Conservation (phyloP, 2,888 invertebrate species). For the Troglohyphantes excavatus region DNA sequence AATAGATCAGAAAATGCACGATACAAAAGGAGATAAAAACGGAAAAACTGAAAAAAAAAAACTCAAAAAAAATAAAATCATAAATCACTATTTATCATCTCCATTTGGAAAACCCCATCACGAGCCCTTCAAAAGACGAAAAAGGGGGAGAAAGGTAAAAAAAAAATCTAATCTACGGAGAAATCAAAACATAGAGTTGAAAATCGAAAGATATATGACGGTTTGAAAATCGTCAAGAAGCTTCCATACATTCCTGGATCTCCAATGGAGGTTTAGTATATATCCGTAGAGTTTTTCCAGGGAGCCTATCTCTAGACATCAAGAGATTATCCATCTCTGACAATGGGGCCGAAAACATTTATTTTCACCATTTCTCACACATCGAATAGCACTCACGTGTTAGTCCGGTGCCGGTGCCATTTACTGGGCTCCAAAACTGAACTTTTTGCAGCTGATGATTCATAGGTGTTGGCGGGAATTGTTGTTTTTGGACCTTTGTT, state of each 20-base stretch:
- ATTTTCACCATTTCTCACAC: constrained; percentile 60
- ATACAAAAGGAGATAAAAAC: constrained; percentile 22
- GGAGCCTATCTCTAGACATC: constrained; percentile 60
- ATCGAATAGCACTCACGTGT: constrained; percentile 63
- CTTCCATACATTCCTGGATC: constrained; percentile 55
- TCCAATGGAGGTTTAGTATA: constrained; percentile 51
- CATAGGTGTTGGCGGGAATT: constrained; percentile 51
- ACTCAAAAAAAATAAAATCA: constrained; percentile 35
- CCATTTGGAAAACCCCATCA: constrained; percentile 55
- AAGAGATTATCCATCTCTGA: constrained; percentile 76
- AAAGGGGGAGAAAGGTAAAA: constrained; percentile 11
- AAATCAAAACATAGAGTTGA: constrained; percentile 69
- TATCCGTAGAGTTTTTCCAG: constrained; percentile 49
- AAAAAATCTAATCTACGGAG: constrained; percentile 69
- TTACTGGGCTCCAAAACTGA: constrained; percentile 38
- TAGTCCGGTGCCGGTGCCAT: constrained; percentile 43
- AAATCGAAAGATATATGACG: constrained; percentile 76
- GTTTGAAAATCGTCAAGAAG: constrained; percentile 75
- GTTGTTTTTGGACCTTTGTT: constrained; percentile 34
- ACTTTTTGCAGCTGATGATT: constrained; percentile 40
- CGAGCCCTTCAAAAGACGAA: constrained; percentile 60
- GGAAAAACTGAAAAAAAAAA: constrained; percentile 1
- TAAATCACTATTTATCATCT: constrained; percentile 75
- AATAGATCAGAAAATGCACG: constrained; percentile 51
- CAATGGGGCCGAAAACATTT: constrained; percentile 59